Evolutionary conservation across 1,140 invertebrate genomes (phyloP).

Genomic region (Caenorhabditis briggsae): DNA sequence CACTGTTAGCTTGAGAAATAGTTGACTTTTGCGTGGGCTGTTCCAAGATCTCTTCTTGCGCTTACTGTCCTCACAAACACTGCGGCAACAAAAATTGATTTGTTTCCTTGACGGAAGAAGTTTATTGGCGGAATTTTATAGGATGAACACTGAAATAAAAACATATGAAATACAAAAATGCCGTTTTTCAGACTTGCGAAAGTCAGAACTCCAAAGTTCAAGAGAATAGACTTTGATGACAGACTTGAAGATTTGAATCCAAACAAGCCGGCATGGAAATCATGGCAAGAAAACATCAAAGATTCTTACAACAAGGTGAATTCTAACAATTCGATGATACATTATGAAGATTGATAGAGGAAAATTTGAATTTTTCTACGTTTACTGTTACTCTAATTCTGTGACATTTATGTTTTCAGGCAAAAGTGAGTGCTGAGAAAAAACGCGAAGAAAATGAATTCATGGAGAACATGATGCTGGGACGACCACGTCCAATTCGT

Average conservation of each 20-base stretch:
- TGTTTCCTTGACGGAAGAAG: neutral
- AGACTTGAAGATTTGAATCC: slow-evolving; percentile 66
- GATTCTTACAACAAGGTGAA: slow-evolving; percentile 75
- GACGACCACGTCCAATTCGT: slow-evolving; percentile 64
- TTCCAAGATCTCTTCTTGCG: neutral
- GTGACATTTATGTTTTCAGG: slow-evolving; percentile 61
- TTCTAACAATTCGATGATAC: neutral
- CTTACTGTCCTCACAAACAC: slow-evolving; percentile 33
- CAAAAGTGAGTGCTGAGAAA: slow-evolving; percentile 71
- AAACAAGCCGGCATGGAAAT: slow-evolving; percentile 75
- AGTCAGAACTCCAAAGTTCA: slow-evolving; percentile 69
- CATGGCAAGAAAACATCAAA: slow-evolving; percentile 73
- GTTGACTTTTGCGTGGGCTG: slow-evolving; percentile 37
- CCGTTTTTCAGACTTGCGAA: slow-evolving; percentile 64
- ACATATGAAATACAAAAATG: neutral
- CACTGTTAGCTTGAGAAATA: slow-evolving; percentile 49
- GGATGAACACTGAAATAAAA: too few species aligned
- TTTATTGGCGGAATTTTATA: neutral
- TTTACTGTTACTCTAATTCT: neutral
- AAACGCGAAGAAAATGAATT: slow-evolving; percentile 74
- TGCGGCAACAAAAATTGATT: neutral
- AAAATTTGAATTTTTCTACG: neutral
- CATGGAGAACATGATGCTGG: slow-evolving; percentile 66
- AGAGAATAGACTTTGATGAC: slow-evolving; percentile 76
- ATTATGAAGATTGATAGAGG: neutral